Percentiles rank a stretch among this genome's conserved stretches.
Conservation (phyloP, 2,797 vertebrate species). For the Fistularia commersonii region DNA sequence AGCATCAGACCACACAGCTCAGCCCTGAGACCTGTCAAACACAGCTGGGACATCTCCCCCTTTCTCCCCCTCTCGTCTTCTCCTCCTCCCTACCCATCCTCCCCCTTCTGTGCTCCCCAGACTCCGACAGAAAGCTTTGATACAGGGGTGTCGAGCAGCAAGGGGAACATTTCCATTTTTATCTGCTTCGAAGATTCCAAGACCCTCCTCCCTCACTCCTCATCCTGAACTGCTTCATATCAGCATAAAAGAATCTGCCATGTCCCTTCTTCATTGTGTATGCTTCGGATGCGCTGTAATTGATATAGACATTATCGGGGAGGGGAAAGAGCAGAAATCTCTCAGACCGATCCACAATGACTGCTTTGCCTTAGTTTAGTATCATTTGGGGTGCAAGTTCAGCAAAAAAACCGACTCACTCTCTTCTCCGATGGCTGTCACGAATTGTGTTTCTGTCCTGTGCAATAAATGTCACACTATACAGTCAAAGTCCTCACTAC, state of each 20-base stretch:
- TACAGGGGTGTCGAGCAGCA: constrained; percentile 57
- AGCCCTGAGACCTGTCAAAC: constrained; percentile 72
- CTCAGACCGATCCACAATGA: constrained; percentile 33
- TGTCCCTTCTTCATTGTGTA: constrained; percentile 44
- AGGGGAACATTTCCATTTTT: constrained; percentile 71
- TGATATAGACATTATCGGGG: constrained; percentile 56
- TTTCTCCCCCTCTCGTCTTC: constrained; percentile 16
- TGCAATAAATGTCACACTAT: constrained; percentile 53
- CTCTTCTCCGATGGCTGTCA: constrained; percentile 56
- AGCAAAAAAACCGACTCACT: constrained; percentile 43
- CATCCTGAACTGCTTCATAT: constrained; percentile 59
- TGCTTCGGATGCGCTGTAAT: constrained; percentile 51
- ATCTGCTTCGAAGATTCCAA: constrained; percentile 63
- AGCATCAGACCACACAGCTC: constrained; percentile 70
- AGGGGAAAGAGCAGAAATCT: constrained; percentile 44
- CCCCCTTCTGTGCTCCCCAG: constrained; percentile 49
- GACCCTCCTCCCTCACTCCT: constrained; percentile 51
- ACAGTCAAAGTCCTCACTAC: constrained; percentile 55
- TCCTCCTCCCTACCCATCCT: constrained; percentile 42
- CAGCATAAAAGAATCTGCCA: constrained; percentile 64
- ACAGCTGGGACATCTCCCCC: constrained; percentile 74
- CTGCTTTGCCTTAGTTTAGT: constrained; percentile 17
- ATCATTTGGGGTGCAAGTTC: constrained; percentile 59
- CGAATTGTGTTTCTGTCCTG: constrained; percentile 50
- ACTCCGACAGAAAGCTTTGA: constrained; percentile 68